phyloP scores from a whole-genome alignment of 2,888 invertebrate species.

The Tuberolachnus salignus region DNA sequence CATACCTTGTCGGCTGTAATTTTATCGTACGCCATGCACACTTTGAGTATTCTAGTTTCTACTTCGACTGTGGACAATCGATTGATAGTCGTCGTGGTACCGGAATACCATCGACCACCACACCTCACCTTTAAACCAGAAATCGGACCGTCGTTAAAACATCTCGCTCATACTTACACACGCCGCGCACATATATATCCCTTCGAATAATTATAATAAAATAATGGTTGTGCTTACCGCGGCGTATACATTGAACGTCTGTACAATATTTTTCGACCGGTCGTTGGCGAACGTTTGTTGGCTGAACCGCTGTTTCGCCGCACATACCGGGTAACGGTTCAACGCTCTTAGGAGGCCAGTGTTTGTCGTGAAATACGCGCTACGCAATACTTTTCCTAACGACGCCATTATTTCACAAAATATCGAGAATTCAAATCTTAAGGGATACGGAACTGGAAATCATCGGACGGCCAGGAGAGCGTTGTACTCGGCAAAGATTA shows the following conservation, averaged over 20 bases:
- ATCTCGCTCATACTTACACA: not conserved
- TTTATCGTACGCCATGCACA: conserved; percentile 88
- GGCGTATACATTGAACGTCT: conserved; percentile 27
- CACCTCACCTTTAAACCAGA: conserved; percentile 22
- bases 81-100: conserved; percentile 36
- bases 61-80: conserved; percentile 69
- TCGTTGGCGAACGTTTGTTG: conserved; percentile 14
- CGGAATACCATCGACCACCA: conserved; percentile 20
- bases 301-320: conserved; percentile 15
- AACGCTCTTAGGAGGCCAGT: not conserved
- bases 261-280: conserved; percentile 14
- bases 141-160: conserved; percentile 12
- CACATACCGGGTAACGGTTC: conserved; percentile 18
- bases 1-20: conserved; percentile 83
- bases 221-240: conserved; percentile 23
- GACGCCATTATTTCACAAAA: conserved; percentile 20
- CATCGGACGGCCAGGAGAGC: not conserved
- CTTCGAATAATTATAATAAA: not conserved
- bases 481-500: conserved; percentile 14
- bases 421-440: not conserved
- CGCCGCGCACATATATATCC: not conserved
- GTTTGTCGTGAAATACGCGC: conserved; percentile 28
- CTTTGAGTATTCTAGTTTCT: conserved; percentile 82
- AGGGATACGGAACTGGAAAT: not conserved
- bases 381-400: conserved; percentile 31